A percentile compares a stretch with the other conserved stretches of the same genome.
phyloP scores from a whole-genome alignment of 2,113 vertebrate species.

The Oncorhynchus masou region DNA sequence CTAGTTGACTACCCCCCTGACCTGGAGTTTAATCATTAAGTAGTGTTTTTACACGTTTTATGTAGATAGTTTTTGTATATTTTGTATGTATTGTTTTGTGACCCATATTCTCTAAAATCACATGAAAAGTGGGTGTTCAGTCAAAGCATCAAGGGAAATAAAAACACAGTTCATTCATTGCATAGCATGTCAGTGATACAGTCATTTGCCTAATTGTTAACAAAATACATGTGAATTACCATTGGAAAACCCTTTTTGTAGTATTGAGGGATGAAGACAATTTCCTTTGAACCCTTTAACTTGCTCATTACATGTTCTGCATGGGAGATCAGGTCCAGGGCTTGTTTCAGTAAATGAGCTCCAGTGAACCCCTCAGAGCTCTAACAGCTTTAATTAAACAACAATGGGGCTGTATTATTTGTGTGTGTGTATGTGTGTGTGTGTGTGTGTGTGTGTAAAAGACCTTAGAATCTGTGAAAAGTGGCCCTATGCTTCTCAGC shows the following conservation, averaged over 20 bases:
- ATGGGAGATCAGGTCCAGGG: constrained; percentile 21
- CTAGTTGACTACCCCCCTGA: background rate
- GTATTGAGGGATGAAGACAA: background rate
- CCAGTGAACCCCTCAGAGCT: constrained; percentile 36
- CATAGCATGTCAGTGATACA: no score
- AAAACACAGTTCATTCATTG: no score
- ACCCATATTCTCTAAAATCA: no score
- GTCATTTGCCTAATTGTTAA: background rate
- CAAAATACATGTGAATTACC: background rate
- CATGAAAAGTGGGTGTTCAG: no score
- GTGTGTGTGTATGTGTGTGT: background rate
- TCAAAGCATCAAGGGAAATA: no score
- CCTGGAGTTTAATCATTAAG: no score
- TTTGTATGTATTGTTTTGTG: no score
- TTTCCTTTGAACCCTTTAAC: background rate
- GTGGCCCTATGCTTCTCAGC: background rate
- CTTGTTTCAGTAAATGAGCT: constrained; percentile 39
- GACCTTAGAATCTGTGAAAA: background rate
- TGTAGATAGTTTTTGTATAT: no score
- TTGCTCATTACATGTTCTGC: background rate
- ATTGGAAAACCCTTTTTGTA: background rate
- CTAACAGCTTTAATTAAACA: constrained; percentile 41
- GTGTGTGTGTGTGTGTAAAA: background rate
- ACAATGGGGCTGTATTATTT: background rate
- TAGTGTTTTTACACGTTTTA: no score